These are phyloP conservation scores for Patiria pectinifera DNA, from an alignment of 53 echinoderm and acorn worm species.

Conservation along the genomic window DNA sequence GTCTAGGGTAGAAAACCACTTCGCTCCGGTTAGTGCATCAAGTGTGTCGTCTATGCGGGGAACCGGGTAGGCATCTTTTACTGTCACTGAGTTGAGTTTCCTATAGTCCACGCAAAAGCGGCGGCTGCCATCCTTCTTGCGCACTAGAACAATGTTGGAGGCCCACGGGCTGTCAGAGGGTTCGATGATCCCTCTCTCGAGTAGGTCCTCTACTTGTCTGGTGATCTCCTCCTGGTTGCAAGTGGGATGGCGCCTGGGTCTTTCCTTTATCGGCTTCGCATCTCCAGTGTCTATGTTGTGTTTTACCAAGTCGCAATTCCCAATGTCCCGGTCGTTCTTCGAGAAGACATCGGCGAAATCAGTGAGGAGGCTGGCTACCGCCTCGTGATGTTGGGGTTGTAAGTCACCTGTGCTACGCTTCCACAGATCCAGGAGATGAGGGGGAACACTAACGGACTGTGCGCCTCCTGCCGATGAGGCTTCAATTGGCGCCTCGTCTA, in stretches of 20 bases:
- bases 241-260: slow-evolving; percentile 37
- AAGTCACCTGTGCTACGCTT: no score
- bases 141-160: slow-evolving; percentile 38
- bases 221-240: slow-evolving; percentile 62
- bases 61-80: slow-evolving; percentile 7
- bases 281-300: slow-evolving; percentile 22
- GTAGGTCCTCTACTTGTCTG: slow-evolving; percentile 63
- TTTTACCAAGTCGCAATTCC: neutral
- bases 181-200: slow-evolving; percentile 60
- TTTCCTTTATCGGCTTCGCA: slow-evolving; percentile 8
- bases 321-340: slow-evolving; percentile 1
- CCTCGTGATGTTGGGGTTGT: no score
- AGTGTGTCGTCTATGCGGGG: slow-evolving; percentile 62
- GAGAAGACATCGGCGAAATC: slow-evolving; percentile 22
- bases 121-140: no score
- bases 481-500: neutral
- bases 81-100: no score
- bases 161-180: slow-evolving; percentile 70
- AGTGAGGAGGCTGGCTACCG: no score
- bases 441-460: no score
- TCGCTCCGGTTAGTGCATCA: slow-evolving; percentile 3
- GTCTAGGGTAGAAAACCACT: slow-evolving; percentile 33
- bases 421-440: no score
- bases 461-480: neutral
- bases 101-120: no score